Evolutionary conservation across 2,888 invertebrate species (phyloP).

Genomic region (Drosophila suboccidentalis): DNA sequence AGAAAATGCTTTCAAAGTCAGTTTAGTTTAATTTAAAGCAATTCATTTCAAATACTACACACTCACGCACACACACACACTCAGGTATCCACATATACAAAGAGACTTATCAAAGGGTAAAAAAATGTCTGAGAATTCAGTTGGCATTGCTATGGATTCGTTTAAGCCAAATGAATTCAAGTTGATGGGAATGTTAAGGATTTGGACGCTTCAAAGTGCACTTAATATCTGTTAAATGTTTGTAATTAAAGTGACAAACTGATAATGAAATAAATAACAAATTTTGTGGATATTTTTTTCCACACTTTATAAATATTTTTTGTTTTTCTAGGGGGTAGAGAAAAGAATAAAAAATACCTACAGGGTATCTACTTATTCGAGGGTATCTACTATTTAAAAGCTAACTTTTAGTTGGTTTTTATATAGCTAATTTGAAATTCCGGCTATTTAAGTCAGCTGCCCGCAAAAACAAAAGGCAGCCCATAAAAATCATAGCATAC

Average conservation of each 20-base stretch:
- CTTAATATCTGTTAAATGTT: slow-evolving; percentile 25
- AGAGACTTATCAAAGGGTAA: background rate
- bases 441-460: slow-evolving; percentile 21
- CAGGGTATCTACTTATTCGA: slow-evolving; percentile 3
- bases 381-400: background rate
- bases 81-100: background rate
- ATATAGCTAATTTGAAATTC: slow-evolving; percentile 27
- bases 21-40: slow-evolving; percentile 13
- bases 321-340: background rate
- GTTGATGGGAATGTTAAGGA: slow-evolving; percentile 17
- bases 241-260: slow-evolving; percentile 16
- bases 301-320: background rate
- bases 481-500: slow-evolving; percentile 32
- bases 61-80: background rate
- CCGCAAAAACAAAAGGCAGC: slow-evolving; percentile 32
- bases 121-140: slow-evolving; percentile 4
- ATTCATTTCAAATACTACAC: background rate
- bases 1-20: slow-evolving; percentile 2
- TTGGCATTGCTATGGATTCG: slow-evolving; percentile 14
- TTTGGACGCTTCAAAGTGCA: slow-evolving; percentile 18
- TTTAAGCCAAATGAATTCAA: slow-evolving; percentile 24
- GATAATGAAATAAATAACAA: background rate
- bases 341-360: no score
- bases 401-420: slow-evolving; percentile 6
- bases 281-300: background rate